Percentiles rank a stretch among this genome's conserved stretches.
Conservation (phyloP, 2,888 invertebrate species). For the Drosophila subsilvestris region DNA sequence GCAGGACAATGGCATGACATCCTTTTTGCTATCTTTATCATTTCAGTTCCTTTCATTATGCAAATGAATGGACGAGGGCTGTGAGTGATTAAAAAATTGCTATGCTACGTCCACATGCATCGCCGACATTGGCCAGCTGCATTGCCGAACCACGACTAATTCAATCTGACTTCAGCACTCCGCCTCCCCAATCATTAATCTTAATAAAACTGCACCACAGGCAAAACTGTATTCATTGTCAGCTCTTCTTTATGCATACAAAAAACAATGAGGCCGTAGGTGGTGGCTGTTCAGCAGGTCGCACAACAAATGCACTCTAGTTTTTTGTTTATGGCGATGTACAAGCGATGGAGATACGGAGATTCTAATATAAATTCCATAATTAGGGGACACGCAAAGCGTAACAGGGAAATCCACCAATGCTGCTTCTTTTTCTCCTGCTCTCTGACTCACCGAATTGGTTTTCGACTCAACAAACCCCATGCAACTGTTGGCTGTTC, state of each 20-base stretch:
- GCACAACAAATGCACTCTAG: slow-evolving; percentile 12
- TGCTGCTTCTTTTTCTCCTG: no score
- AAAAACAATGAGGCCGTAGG: not conserved
- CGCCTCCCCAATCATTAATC: slow-evolving; percentile 73
- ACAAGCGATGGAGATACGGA: no score
- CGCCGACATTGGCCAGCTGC: slow-evolving; percentile 41
- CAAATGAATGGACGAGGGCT: slow-evolving; percentile 56
- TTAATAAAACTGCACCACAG: slow-evolving; percentile 74
- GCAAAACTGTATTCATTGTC: slow-evolving; percentile 37
- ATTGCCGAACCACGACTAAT: slow-evolving; percentile 50
- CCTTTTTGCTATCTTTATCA: slow-evolving; percentile 19
- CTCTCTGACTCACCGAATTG: no score
- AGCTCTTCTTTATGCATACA: slow-evolving; percentile 45
- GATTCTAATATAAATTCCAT: no score
- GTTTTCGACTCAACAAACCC: no score
- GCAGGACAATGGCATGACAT: slow-evolving; percentile 32
- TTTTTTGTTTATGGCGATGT: no score
- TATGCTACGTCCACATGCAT: slow-evolving; percentile 8
- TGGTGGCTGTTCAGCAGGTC: not conserved
- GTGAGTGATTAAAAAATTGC: slow-evolving; percentile 63
- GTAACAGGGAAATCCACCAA: no score
- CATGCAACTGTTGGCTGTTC: not conserved
- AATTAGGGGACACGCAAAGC: no score
- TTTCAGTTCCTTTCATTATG: slow-evolving; percentile 58
- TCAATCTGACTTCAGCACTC: slow-evolving; percentile 46